A percentile compares a stretch with the other conserved stretches of the same genome.
phyloP scores from a whole-genome alignment of 2,888 invertebrate species.

The Eilema griseolum region DNA sequence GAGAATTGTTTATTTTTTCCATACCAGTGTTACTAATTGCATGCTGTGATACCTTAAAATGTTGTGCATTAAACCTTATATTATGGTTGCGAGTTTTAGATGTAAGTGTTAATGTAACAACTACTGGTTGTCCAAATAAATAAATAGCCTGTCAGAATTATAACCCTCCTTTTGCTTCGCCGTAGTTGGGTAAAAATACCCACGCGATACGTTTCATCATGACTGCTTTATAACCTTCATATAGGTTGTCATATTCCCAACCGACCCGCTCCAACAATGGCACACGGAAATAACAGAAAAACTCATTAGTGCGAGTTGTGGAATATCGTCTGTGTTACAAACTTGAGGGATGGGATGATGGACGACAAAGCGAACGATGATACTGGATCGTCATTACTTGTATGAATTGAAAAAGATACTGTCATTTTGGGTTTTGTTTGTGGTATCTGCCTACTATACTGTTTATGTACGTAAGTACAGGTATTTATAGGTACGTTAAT shows the following conservation, averaged over 20 bases:
- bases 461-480: not conserved
- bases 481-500: not conserved
- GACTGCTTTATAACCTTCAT: not conserved
- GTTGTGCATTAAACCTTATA: no score
- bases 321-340: slow-evolving; percentile 32
- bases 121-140: no score
- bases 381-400: slow-evolving; percentile 24
- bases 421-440: not conserved
- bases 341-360: slow-evolving; percentile 44
- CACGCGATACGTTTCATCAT: not conserved
- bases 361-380: slow-evolving; percentile 32
- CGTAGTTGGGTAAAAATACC: not conserved
- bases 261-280: slow-evolving; percentile 39
- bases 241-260: slow-evolving; percentile 10
- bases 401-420: slow-evolving; percentile 9
- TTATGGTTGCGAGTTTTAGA: no score
- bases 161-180: no score
- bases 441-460: no score
- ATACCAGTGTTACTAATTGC: no score
- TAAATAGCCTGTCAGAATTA: no score
- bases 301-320: slow-evolving; percentile 47
- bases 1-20: no score
- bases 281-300: slow-evolving; percentile 45
- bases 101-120: no score
- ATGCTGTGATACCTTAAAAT: no score